These are phyloP conservation scores for Drosophila rellima DNA, from an alignment of 2,888 invertebrate genomes.

Conservation along the genomic window DNA sequence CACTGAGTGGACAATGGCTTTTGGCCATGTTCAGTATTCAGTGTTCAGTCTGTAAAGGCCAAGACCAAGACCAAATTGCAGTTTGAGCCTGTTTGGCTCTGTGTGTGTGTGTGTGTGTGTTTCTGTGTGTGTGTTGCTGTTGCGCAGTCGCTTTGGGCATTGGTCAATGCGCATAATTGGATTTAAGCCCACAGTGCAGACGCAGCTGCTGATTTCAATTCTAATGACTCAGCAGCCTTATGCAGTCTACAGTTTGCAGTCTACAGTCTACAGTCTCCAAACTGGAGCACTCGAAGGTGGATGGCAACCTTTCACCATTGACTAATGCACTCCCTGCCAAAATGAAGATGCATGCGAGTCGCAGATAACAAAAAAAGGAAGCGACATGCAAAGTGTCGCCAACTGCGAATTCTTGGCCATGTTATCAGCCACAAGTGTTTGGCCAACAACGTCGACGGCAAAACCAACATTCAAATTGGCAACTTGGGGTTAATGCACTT, in stretches of 20 bases:
- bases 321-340: constrained; percentile 53
- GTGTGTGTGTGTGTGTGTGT: constrained; percentile 18
- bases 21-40: constrained; percentile 41
- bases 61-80: constrained; percentile 62
- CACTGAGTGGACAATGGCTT: constrained; percentile 77
- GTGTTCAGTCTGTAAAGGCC: constrained; percentile 31
- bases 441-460: constrained; percentile 25
- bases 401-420: constrained; percentile 42
- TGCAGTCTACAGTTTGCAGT: neutral
- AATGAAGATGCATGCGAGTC: constrained; percentile 70
- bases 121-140: constrained; percentile 22
- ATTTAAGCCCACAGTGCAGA: constrained; percentile 72
- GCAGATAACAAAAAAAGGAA: constrained; percentile 17
- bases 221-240: constrained; percentile 75
- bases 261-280: neutral
- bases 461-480: constrained; percentile 4
- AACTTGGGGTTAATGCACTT: constrained; percentile 5
- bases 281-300: constrained; percentile 4
- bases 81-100: constrained; percentile 43
- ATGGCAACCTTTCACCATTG: constrained; percentile 40
- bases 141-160: constrained; percentile 51
- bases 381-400: constrained; percentile 59
- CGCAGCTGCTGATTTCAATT: constrained; percentile 66
- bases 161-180: constrained; percentile 72
- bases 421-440: constrained; percentile 40